These are phyloP conservation scores for Terebella lapidaria DNA, from an alignment of 2,888 invertebrate species.

Conservation along the genomic window DNA sequence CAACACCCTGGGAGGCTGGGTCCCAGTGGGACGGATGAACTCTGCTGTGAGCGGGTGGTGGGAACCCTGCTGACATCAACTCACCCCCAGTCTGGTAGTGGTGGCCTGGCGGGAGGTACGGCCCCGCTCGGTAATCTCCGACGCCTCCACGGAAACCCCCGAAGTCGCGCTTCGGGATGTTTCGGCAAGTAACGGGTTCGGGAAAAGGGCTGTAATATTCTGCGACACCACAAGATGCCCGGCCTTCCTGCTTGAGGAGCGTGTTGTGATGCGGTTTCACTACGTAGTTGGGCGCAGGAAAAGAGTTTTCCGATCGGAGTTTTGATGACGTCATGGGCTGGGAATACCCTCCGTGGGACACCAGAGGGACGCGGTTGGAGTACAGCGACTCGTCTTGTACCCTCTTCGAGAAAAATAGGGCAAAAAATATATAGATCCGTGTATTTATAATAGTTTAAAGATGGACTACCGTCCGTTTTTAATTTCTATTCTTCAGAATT, in stretches of 20 bases:
- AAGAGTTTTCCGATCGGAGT: neutral
- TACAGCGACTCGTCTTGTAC: no score
- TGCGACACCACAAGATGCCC: neutral
- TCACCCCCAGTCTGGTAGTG: neutral
- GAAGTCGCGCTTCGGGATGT: neutral
- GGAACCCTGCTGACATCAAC: neutral
- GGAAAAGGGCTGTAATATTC: neutral
- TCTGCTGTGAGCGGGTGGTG: neutral
- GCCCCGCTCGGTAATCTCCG: neutral
- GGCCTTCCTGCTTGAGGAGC: neutral
- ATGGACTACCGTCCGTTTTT: no score
- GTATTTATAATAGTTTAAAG: no score
- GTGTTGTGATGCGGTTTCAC: neutral
- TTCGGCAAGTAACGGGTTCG: neutral
- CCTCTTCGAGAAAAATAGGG: no score
- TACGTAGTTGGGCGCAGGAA: neutral
- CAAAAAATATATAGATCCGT: no score
- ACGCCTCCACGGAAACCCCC: neutral
- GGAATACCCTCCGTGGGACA: neutral
- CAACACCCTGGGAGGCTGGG: neutral
- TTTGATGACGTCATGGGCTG: neutral
- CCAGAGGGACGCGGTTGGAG: no score
- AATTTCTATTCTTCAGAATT: no score
- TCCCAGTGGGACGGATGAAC: neutral
- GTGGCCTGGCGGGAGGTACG: neutral